phyloP scores from a whole-genome alignment of 1,140 invertebrate species.

The Neotoxoptera formosana region DNA sequence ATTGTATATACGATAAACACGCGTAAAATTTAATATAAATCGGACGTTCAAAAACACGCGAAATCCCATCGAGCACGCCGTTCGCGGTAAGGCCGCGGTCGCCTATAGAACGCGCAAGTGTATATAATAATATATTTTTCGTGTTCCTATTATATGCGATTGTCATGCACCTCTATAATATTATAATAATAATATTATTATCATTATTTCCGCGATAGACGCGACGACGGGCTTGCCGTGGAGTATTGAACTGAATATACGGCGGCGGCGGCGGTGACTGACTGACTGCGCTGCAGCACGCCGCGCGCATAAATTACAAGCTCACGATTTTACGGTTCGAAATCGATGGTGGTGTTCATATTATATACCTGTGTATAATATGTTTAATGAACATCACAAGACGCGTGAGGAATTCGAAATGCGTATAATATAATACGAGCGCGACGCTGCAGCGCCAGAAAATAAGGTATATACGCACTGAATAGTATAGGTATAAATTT shows the following conservation, averaged over 20 bases:
- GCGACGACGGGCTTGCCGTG: not conserved
- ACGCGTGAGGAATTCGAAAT: not conserved
- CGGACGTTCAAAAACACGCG: not conserved
- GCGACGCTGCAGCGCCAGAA: not conserved
- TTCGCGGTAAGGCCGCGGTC: no score
- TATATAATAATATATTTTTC: no score
- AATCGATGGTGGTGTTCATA: not conserved
- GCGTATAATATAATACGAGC: slow-evolving; percentile 6
- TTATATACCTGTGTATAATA: not conserved
- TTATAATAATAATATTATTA: no score
- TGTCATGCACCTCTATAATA: no score
- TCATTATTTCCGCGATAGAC: not conserved
- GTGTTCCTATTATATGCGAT: no score
- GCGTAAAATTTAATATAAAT: not conserved
- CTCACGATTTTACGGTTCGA: not conserved
- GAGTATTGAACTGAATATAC: slow-evolving; percentile 11
- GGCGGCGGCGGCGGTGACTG: no score
- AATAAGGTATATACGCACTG: not conserved
- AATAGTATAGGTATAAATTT: not conserved
- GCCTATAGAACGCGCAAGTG: no score
- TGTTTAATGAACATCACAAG: not conserved
- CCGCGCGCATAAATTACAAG: not conserved
- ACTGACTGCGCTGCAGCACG: not conserved
- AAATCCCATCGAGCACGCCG: not conserved
- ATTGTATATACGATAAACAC: not conserved